Evolutionary conservation across 2,113 vertebrate species (phyloP).

Genomic region (Oceanites oceanicus): DNA sequence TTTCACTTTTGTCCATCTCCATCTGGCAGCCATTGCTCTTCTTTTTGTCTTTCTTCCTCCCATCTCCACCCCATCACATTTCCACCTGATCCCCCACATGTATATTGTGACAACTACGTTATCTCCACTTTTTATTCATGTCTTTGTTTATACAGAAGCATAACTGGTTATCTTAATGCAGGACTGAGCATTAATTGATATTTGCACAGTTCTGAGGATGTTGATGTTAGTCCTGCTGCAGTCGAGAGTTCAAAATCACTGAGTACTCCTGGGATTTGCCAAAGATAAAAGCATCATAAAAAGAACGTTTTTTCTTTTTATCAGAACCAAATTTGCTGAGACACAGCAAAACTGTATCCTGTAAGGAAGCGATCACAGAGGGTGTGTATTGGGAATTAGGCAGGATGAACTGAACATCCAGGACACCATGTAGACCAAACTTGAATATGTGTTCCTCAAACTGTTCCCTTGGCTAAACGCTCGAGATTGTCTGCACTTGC

Average conservation of each 20-base stretch:
- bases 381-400: background rate
- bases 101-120: background rate
- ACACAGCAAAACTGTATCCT: background rate
- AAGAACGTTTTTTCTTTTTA: background rate
- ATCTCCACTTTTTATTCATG: background rate
- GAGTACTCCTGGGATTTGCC: background rate
- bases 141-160: slow-evolving; percentile 37
- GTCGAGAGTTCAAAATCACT: background rate
- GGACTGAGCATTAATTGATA: background rate
- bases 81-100: background rate
- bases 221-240: background rate
- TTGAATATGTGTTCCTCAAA: background rate
- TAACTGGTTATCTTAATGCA: background rate
- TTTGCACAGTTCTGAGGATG: background rate
- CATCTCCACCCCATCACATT: background rate
- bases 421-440: background rate
- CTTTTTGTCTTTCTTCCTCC: slow-evolving; percentile 4
- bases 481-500: background rate
- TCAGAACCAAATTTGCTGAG: background rate
- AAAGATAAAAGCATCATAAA: background rate
- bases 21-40: background rate
- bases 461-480: background rate
- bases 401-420: background rate
- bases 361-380: background rate
- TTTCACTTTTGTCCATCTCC: background rate